Conservation (phyloP, 2,113 vertebrate genomes). For the Passer domesticus region DNA sequence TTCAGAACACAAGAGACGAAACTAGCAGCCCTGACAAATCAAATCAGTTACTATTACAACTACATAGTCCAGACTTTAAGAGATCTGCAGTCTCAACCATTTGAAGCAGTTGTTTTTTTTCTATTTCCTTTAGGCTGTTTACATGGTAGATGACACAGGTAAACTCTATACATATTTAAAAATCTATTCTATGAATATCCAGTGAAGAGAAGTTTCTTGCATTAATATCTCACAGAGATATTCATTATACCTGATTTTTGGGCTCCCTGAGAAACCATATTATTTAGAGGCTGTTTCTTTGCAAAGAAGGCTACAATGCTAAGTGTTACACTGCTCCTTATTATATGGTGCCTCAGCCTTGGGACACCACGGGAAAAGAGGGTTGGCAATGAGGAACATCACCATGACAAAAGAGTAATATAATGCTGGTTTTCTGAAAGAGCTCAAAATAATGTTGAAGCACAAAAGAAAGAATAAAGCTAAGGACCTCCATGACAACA, state of each 20-base stretch:
- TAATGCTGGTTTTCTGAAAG: conserved; percentile 15
- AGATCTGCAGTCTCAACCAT: neutral
- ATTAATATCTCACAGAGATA: neutral
- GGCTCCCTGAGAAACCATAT: neutral
- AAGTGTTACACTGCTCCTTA: neutral
- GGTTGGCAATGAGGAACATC: neutral
- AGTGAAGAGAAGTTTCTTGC: neutral
- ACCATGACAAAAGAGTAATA: neutral
- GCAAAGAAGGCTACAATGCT: neutral
- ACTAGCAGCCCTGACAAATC: neutral
- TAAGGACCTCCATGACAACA: neutral
- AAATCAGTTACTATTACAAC: neutral
- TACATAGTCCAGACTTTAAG: neutral
- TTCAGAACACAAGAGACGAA: neutral
- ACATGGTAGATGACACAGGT: neutral
- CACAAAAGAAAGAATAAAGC: neutral
- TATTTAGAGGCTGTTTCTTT: neutral
- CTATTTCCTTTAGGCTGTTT: neutral
- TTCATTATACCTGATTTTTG: neutral
- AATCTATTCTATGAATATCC: neutral
- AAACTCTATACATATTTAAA: neutral
- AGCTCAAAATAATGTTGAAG: conserved; percentile 38
- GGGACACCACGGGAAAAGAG: neutral
- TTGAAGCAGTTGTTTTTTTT: neutral
- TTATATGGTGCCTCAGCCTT: neutral